Evolutionary conservation across 1,140 invertebrate species (phyloP).

Genomic region (Chionoecetes opilio): DNA sequence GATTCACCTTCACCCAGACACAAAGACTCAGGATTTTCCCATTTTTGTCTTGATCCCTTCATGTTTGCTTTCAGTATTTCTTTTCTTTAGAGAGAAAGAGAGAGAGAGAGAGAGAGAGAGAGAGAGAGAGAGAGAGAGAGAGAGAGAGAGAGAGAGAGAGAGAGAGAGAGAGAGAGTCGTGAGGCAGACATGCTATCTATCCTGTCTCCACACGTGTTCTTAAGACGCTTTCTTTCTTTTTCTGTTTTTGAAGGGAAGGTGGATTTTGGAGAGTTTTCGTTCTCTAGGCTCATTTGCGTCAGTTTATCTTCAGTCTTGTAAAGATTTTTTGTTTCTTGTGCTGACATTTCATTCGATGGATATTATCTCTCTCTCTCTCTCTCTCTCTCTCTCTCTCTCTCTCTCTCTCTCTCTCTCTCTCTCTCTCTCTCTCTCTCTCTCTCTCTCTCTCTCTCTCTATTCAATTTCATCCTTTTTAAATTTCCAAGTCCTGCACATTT

Average conservation of each 20-base stretch:
- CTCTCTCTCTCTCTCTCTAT: neutral
- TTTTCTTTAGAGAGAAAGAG: no score
- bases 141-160: no score
- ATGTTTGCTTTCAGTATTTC: neutral
- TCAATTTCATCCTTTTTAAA: neutral
- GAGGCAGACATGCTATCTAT: neutral
- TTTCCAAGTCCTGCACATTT: no score
- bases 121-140: no score
- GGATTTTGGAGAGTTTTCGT: no score
- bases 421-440: constrained; percentile 13
- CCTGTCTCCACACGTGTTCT: neutral
- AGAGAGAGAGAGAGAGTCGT: no score
- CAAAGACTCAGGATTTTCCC: neutral
- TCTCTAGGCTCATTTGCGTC: no score
- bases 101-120: no score
- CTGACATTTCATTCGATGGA: neutral
- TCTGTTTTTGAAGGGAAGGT: neutral
- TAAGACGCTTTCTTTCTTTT: neutral
- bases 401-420: neutral
- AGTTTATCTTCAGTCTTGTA: no score
- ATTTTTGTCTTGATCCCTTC: neutral
- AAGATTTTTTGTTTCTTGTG: no score
- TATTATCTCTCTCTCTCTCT: neutral
- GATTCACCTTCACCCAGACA: neutral
- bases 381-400: neutral